Conservation (phyloP, 2,888 invertebrate genomes). For the Ochropleura leucogaster region DNA sequence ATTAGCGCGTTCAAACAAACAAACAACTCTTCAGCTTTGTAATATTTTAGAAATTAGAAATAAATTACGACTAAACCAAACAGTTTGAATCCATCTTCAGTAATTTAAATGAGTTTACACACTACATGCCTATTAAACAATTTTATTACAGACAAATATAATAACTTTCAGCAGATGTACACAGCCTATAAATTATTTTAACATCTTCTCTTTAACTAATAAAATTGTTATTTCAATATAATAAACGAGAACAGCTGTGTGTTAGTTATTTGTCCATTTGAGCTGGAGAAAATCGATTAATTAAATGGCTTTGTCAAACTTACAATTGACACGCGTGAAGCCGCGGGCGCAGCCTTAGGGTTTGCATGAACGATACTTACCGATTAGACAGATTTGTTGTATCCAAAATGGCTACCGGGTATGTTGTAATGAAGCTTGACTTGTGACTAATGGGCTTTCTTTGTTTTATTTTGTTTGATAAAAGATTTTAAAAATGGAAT, state of each 20-base stretch:
- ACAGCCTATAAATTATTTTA: conserved; percentile 51
- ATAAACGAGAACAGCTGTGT: conserved; percentile 54
- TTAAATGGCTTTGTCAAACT: conserved; percentile 39
- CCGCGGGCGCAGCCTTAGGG: conserved; percentile 42
- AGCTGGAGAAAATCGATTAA: conserved; percentile 50
- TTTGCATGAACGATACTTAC: conserved; percentile 9
- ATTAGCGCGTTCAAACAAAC: too few species aligned
- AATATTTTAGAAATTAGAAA: too few species aligned
- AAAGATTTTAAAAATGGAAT: too few species aligned
- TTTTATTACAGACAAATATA: conserved; percentile 54
- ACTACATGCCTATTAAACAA: conserved; percentile 36
- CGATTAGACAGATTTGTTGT: conserved; percentile 47
- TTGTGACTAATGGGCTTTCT: conserved; percentile 2
- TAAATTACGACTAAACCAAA: conserved; percentile 11
- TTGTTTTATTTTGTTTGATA: not conserved
- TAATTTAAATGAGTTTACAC: conserved; percentile 36
- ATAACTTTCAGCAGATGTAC: conserved; percentile 56
- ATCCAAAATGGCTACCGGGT: conserved; percentile 23
- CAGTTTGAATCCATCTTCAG: conserved; percentile 27
- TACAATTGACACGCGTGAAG: conserved; percentile 26
- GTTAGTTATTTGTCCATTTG: conserved; percentile 39
- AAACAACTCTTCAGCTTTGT: too few species aligned
- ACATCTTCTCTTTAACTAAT: conserved; percentile 46
- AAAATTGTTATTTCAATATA: conserved; percentile 57
- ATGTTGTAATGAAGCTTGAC: conserved; percentile 5